phyloP scores from a whole-genome alignment of 2,888 invertebrate genomes.

The Orthosia cruda region DNA sequence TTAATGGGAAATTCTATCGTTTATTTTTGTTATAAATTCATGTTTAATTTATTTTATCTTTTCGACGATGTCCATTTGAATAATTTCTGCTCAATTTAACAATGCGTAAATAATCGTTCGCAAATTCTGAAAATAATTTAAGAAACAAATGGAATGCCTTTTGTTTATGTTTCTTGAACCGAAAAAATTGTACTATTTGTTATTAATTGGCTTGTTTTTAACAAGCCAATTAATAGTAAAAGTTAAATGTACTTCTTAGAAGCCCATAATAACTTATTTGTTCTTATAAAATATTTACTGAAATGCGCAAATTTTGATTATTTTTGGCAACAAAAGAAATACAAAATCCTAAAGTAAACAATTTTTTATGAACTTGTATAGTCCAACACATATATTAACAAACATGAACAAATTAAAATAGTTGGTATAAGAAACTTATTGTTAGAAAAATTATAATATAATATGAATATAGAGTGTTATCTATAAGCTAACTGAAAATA shows the following conservation, averaged over 20 bases:
- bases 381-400: not conserved
- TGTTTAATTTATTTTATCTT: not conserved
- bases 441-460: not conserved
- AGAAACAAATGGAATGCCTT: not conserved
- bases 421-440: not conserved
- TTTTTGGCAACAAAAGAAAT: not conserved
- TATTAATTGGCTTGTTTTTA: too few relatives aligned
- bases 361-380: not conserved
- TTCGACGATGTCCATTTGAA: not conserved
- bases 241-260: not conserved
- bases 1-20: too few relatives aligned
- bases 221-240: conserved; percentile 10
- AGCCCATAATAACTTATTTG: too few relatives aligned
- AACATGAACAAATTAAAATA: not conserved
- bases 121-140: not conserved
- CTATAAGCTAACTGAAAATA: not conserved
- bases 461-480: not conserved
- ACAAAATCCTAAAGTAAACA: conserved; percentile 7
- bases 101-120: not conserved
- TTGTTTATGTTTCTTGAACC: not conserved
- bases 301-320: conserved; percentile 7
- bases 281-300: too few relatives aligned
- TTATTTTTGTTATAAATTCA: too few relatives aligned
- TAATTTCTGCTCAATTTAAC: not conserved
- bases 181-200: too few relatives aligned